phyloP scores from a whole-genome alignment of 2,888 invertebrate species.

The Nephrotoma flavescens region DNA sequence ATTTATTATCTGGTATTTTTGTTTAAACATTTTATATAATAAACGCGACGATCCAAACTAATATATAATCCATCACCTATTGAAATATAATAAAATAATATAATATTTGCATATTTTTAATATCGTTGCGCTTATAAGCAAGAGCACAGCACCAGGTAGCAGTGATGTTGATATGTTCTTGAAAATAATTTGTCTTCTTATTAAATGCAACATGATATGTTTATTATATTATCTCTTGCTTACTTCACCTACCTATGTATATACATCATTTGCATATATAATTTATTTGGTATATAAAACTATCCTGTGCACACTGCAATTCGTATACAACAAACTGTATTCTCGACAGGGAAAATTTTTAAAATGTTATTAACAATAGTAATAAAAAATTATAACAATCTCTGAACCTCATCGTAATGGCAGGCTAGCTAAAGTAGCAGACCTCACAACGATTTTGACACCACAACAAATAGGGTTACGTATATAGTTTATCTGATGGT shows the following conservation, averaged over 20 bases:
- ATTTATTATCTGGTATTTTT: background rate
- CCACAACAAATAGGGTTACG: background rate
- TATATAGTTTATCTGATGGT: background rate
- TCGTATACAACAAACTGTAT: background rate
- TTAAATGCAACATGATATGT: background rate
- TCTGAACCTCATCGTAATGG: background rate
- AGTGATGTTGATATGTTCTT: background rate
- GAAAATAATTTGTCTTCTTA: background rate
- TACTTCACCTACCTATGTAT: background rate
- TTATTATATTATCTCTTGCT: background rate
- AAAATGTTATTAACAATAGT: background rate
- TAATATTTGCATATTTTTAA: background rate
- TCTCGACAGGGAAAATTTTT: background rate
- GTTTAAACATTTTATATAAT: background rate
- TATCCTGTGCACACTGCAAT: background rate
- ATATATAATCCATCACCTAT: too few species aligned
- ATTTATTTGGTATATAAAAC: background rate
- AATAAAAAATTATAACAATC: background rate
- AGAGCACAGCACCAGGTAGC: background rate
- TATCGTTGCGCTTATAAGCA: background rate
- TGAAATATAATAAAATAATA: background rate
- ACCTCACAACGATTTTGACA: slow-evolving; percentile 4
- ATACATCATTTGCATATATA: background rate
- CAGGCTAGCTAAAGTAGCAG: background rate
- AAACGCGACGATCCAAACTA: too few species aligned